Conservation (phyloP, 1,140 invertebrate species). For the Rhagoletis zephyria region DNA sequence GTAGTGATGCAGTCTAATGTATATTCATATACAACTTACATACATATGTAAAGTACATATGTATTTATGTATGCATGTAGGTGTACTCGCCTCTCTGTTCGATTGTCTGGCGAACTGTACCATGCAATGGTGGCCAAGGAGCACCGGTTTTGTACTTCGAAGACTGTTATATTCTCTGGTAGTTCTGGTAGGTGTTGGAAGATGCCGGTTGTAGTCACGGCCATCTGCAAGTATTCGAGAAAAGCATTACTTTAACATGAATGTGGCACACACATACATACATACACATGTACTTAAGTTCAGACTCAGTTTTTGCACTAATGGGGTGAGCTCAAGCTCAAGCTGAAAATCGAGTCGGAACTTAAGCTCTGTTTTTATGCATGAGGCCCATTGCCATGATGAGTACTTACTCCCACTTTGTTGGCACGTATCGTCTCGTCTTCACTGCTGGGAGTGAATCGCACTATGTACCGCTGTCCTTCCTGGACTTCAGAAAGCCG, state of each 20-base stretch:
- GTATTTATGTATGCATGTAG: neutral
- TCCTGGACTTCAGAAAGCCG: conserved; percentile 60
- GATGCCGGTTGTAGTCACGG: conserved; percentile 63
- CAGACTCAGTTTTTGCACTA: too few species aligned
- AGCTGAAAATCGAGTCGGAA: too few species aligned
- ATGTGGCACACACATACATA: neutral
- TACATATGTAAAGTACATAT: too few species aligned
- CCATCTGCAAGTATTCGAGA: conserved; percentile 60
- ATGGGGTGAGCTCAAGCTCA: too few species aligned
- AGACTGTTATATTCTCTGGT: conserved; percentile 68
- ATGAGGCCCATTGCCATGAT: neutral
- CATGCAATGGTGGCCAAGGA: conserved; percentile 68
- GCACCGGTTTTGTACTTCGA: conserved; percentile 67
- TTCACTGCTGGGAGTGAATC: conserved; percentile 69
- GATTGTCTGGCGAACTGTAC: conserved; percentile 68
- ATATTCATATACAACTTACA: too few species aligned
- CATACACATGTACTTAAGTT: too few species aligned
- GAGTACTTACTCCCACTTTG: conserved; percentile 66
- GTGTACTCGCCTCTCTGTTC: conserved; percentile 64
- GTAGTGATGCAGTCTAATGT: too few species aligned
- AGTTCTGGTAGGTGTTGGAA: conserved; percentile 67
- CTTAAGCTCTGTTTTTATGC: too few species aligned
- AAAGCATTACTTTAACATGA: neutral
- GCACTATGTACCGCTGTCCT: conserved; percentile 66
- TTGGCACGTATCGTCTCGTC: conserved; percentile 69